A percentile compares a stretch with the other conserved stretches of the same genome.
These are phyloP conservation scores for Grus americana DNA, from an alignment of 2,113 vertebrate genomes.

Conservation along the genomic window DNA sequence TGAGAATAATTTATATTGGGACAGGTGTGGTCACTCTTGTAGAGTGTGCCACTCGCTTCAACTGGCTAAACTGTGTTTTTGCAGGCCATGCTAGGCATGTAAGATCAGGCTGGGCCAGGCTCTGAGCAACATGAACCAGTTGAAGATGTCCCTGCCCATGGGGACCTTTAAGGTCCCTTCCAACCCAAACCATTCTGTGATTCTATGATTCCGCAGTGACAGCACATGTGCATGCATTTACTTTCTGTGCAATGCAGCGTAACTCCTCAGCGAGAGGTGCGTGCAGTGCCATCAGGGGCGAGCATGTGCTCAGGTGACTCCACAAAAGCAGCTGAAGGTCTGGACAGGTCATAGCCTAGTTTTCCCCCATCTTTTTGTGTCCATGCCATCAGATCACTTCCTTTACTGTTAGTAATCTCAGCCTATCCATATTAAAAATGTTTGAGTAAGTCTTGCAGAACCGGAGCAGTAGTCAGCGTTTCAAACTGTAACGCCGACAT, in stretches of 20 bases:
- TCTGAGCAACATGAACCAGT: no score
- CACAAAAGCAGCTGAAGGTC: background rate
- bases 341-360: background rate
- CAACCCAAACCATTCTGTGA: no score
- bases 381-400: background rate
- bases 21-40: background rate
- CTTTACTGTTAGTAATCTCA: background rate
- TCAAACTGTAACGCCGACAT: background rate
- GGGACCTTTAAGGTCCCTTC: no score
- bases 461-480: background rate
- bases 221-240: background rate
- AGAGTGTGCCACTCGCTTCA: background rate
- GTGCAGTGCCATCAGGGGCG: rapidly evolving
- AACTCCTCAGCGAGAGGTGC: background rate
- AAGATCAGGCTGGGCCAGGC: background rate
- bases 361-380: background rate
- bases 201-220: rapidly evolving
- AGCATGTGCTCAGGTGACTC: rapidly evolving
- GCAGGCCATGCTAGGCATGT: no score
- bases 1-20: background rate
- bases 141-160: no score
- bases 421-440: background rate
- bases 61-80: background rate
- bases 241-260: background rate
- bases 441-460: background rate